Conservation (phyloP, 2,797 vertebrate genomes). For the Mus minutoides region DNA sequence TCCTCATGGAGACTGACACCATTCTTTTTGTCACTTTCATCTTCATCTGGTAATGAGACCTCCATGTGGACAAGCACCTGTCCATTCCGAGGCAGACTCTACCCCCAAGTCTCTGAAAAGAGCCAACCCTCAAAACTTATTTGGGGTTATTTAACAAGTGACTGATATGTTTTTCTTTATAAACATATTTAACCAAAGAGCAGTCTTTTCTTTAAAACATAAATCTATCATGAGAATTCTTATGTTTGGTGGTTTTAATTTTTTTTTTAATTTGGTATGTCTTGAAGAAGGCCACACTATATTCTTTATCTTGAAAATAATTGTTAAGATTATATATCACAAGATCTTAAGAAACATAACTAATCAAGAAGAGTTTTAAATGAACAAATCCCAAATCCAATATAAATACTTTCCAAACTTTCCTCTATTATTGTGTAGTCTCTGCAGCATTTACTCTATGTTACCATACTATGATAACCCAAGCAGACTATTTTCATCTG, state of each 20-base stretch:
- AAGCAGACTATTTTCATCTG: background rate
- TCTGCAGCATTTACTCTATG: background rate
- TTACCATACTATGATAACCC: background rate
- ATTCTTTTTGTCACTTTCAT: background rate
- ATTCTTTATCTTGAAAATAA: background rate
- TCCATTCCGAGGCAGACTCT: background rate
- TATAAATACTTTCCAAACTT: constrained; percentile 4
- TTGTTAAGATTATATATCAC: background rate
- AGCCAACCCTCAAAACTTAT: background rate
- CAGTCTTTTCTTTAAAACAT: background rate
- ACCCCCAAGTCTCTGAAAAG: background rate
- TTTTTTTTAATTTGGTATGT: background rate
- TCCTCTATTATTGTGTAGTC: background rate
- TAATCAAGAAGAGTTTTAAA: background rate
- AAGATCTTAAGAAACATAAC: background rate
- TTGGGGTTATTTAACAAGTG: background rate
- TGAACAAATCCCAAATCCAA: background rate
- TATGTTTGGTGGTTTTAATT: background rate
- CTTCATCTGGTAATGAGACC: background rate
- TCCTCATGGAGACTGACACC: background rate
- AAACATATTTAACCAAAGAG: constrained; percentile 3
- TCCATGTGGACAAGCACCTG: background rate
- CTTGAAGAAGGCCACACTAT: background rate
- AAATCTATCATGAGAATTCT: background rate
- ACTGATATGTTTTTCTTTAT: background rate